phyloP scores from a whole-genome alignment of 2,888 invertebrate genomes.

The Pogonocherus hispidulus region DNA sequence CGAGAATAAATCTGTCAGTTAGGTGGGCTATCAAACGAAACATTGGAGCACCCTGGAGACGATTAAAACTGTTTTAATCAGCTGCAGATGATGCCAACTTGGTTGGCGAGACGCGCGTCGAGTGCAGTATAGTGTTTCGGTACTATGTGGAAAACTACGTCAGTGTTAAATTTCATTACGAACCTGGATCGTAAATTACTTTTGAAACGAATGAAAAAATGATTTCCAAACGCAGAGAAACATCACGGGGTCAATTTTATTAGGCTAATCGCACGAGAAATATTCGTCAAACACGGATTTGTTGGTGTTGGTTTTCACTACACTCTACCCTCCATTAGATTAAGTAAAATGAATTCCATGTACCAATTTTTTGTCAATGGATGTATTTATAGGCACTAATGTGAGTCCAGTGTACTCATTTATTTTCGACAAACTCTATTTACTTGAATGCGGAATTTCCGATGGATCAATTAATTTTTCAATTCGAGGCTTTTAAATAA shows the following conservation, averaged over 20 bases:
- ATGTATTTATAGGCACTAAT: conserved; percentile 41
- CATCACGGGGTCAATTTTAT: not conserved
- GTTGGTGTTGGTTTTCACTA: conserved; percentile 51
- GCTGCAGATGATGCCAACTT: too few species aligned
- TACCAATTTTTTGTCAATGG: conserved; percentile 38
- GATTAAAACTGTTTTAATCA: too few species aligned
- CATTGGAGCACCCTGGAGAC: too few species aligned
- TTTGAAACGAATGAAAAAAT: conserved; percentile 6
- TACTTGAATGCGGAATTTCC: conserved; percentile 37
- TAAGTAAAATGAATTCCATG: conserved; percentile 43
- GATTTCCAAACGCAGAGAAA: not conserved
- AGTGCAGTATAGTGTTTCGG: too few species aligned
- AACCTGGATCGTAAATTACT: too few species aligned
- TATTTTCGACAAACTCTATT: conserved; percentile 41
- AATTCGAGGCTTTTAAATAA: conserved; percentile 24
- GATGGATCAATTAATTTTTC: conserved; percentile 37
- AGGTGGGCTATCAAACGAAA: too few species aligned
- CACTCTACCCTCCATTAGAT: conserved; percentile 30
- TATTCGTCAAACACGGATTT: conserved; percentile 24
- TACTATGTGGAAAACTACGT: too few species aligned
- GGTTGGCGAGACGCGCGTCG: too few species aligned
- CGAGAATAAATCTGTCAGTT: too few species aligned
- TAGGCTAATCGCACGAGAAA: conserved; percentile 10
- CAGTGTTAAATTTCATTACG: too few species aligned
- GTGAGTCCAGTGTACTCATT: conserved; percentile 42